Conservation (phyloP, 2,797 vertebrate genomes). For the Urocyon cinereoargenteus region DNA sequence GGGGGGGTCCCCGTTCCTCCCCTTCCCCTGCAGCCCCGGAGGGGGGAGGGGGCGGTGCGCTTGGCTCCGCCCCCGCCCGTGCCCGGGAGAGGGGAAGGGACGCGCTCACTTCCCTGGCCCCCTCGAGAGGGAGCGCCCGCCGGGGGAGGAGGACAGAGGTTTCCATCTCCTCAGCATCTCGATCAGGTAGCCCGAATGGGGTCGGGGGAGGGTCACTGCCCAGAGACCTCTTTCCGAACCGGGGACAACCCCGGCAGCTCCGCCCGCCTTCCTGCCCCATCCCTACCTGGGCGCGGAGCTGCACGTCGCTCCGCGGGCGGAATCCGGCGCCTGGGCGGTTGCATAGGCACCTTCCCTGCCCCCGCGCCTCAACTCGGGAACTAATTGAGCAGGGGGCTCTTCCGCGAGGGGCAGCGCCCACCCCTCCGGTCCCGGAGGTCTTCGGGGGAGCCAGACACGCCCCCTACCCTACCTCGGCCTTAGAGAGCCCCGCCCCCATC, state of each 20-base stretch:
- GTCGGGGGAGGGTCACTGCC: not conserved
- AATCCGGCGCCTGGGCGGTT: not conserved
- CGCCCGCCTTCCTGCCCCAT: not conserved
- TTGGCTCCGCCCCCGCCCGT: conserved; percentile 63
- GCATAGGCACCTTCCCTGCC: not conserved
- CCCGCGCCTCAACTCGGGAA: conserved; percentile 16
- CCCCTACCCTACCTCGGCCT: conserved; percentile 57
- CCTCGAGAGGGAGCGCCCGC: not conserved
- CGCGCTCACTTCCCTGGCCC: not conserved
- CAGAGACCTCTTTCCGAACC: not conserved
- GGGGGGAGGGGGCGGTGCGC: not conserved
- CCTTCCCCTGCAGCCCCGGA: not conserved
- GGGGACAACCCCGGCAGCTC: not conserved
- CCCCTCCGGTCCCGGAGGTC: not conserved
- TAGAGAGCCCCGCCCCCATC: conserved; percentile 3
- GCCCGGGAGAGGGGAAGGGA: not conserved
- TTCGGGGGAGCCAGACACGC: conserved; percentile 42
- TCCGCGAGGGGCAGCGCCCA: not conserved
- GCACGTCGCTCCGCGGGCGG: conserved; percentile 49
- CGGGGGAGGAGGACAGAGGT: not conserved
- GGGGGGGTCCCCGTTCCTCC: conserved; percentile 23
- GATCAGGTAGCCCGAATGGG: not conserved
- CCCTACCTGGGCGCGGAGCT: conserved; percentile 57
- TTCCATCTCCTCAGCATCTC: not conserved
- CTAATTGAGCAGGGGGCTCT: not conserved